Conservation (phyloP, 2,113 vertebrate species). For the Urocitellus parryii region DNA sequence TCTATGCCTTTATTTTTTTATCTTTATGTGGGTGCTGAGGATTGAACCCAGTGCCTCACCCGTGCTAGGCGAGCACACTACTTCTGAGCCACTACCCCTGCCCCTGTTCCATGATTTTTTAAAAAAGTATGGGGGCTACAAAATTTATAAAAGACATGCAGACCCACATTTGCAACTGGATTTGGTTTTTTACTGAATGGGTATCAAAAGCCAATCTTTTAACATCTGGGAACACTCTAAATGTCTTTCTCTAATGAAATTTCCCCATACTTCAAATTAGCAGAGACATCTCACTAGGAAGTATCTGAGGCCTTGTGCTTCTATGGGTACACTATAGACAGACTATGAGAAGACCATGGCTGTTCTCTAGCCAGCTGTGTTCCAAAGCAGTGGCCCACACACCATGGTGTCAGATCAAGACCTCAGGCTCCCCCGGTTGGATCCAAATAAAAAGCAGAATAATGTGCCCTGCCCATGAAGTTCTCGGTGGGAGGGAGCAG, state of each 20-base stretch:
- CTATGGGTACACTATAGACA: accelerated
- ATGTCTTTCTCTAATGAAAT: background rate
- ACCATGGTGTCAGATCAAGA: background rate
- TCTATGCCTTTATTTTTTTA: no score
- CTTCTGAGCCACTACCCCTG: no score
- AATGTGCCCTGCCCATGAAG: background rate
- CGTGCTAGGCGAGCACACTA: no score
- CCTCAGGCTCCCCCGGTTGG: no score
- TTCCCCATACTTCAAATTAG: background rate
- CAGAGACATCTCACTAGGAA: background rate
- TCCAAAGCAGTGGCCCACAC: background rate
- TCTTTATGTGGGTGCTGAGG: no score
- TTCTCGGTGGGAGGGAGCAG: background rate
- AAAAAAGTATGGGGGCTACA: background rate
- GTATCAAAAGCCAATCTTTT: background rate
- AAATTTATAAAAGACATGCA: background rate
- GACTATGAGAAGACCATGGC: no score
- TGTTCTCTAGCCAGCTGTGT: background rate
- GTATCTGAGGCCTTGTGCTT: background rate
- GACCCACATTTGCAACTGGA: background rate
- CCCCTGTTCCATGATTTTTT: background rate
- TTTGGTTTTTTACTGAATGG: background rate
- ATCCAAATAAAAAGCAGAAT: background rate
- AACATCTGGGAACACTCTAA: background rate
- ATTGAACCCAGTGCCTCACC: no score